Conservation (phyloP, 1,140 invertebrate species). For the Formica selysi region DNA sequence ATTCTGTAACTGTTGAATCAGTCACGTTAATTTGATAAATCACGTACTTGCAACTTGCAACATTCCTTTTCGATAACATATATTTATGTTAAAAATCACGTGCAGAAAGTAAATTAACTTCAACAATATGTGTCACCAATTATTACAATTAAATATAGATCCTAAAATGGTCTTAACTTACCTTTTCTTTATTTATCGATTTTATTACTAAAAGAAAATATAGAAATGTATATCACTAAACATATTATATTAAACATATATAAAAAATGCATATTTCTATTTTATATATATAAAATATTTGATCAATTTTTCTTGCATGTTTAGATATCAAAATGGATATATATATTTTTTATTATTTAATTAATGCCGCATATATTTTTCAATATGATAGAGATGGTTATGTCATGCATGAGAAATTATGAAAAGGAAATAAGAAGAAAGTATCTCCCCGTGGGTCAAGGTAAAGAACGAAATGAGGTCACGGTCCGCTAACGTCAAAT, state of each 20-base stretch:
- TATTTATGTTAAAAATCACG: not conserved
- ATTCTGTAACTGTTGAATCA: not conserved
- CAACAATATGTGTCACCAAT: not conserved
- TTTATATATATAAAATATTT: not conserved
- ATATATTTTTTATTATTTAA: not conserved
- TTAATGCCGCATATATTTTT: not conserved
- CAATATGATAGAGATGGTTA: not conserved
- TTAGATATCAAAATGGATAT: not conserved
- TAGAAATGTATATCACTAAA: not conserved
- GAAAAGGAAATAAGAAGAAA: constrained; percentile 51
- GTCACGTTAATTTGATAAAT: constrained; percentile 34
- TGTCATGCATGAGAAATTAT: not conserved
- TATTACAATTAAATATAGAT: not conserved
- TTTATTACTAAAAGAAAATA: not conserved
- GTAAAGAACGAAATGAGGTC: constrained; percentile 68
- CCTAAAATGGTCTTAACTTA: not conserved
- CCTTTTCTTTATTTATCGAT: constrained; percentile 3
- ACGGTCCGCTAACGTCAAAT: constrained; percentile 67
- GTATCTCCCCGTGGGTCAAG: constrained; percentile 63
- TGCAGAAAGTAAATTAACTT: not conserved
- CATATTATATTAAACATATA: not conserved
- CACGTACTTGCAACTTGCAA: not conserved
- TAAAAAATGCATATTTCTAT: constrained; percentile 1
- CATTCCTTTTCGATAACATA: not conserved
- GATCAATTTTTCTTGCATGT: not conserved